Conservation (phyloP, 2,888 invertebrate genomes). For the Junonia oenone region DNA sequence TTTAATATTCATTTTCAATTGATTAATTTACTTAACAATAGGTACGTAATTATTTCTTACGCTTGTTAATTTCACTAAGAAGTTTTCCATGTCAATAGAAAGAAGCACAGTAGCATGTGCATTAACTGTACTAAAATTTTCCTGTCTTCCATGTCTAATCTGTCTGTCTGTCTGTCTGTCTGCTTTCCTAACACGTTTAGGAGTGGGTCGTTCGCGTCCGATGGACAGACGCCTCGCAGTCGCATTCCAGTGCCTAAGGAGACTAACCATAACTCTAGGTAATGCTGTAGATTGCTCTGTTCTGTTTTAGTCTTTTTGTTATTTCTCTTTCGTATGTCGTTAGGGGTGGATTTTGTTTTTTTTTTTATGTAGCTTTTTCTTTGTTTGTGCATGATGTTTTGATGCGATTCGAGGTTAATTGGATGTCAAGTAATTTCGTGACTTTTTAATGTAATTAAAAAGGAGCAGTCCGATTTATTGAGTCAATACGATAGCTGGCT, state of each 20-base stretch:
- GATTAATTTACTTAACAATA: not conserved
- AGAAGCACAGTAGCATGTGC: conserved; percentile 41
- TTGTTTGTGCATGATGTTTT: conserved; percentile 29
- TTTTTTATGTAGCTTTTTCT: conserved; percentile 30
- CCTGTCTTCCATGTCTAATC: conserved; percentile 60
- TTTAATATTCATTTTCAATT: not conserved
- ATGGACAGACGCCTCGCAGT: conserved; percentile 72
- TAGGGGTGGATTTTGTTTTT: conserved; percentile 21
- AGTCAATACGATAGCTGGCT: too few relatives aligned
- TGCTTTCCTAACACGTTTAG: conserved; percentile 71
- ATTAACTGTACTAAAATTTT: conserved; percentile 41
- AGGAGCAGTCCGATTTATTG: too few relatives aligned
- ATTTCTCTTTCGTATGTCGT: conserved; percentile 29
- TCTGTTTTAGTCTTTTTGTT: conserved; percentile 26
- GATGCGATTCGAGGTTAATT: not conserved
- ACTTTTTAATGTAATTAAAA: too few relatives aligned
- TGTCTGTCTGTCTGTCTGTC: conserved; percentile 57
- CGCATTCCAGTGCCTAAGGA: conserved; percentile 75
- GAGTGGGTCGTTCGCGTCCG: conserved; percentile 76
- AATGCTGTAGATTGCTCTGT: conserved; percentile 42
- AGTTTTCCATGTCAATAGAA: not conserved
- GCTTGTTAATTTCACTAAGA: not conserved
- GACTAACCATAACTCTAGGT: conserved; percentile 75
- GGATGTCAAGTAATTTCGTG: too few relatives aligned
- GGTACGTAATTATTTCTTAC: not conserved